Evolutionary conservation across 2,797 vertebrate genomes (phyloP).

Genomic region (Moxostoma hubbsi): DNA sequence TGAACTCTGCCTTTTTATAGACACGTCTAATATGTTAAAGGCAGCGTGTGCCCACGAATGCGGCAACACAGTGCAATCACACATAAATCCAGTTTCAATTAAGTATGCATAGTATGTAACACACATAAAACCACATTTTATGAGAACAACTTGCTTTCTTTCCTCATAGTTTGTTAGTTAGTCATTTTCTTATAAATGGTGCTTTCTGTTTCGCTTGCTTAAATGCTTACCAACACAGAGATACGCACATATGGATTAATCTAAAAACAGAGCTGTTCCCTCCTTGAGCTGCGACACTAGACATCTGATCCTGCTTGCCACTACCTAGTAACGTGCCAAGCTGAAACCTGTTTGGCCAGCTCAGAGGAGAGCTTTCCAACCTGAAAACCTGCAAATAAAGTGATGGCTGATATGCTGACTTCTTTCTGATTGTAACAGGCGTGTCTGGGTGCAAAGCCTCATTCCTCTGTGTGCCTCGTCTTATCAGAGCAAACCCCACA

Average conservation of each 20-base stretch:
- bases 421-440: constrained; percentile 22
- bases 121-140: neutral
- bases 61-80: neutral
- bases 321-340: constrained; percentile 41
- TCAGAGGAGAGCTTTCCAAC: constrained; percentile 23
- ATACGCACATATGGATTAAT: constrained; percentile 18
- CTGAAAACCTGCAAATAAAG: constrained; percentile 19
- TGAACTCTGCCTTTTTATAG: constrained; percentile 25
- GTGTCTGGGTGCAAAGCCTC: constrained; percentile 24
- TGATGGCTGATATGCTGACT: neutral
- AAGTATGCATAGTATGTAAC: neutral
- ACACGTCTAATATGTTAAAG: neutral
- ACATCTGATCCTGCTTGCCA: constrained; percentile 45
- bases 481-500: constrained; percentile 38
- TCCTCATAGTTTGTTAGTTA: neutral
- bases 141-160: neutral
- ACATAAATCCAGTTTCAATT: neutral
- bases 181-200: neutral
- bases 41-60: neutral
- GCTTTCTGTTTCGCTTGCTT: constrained; percentile 27
- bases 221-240: constrained; percentile 2
- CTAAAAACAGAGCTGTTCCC: constrained; percentile 44
- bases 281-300: constrained; percentile 14
- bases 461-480: constrained; percentile 2
- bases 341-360: constrained; percentile 55